Percentiles rank a stretch among this genome's conserved stretches.
phyloP scores from a whole-genome alignment of 2,113 vertebrate species.

The Pardalotus punctatus region DNA sequence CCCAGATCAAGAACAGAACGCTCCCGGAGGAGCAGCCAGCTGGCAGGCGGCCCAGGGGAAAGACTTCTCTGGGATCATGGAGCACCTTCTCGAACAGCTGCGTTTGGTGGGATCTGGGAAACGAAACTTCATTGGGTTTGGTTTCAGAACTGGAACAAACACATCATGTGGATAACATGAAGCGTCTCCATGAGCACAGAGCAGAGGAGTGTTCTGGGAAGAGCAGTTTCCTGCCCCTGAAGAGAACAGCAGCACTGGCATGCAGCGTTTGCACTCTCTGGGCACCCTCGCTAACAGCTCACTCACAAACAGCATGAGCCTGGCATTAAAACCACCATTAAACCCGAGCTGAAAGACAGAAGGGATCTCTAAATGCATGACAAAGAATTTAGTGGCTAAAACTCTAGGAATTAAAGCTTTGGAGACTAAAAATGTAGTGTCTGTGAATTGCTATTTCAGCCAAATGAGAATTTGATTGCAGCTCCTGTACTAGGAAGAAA shows the following conservation, averaged over 20 bases:
- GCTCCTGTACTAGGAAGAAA: neutral
- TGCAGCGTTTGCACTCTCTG: fast-evolving
- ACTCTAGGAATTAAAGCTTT: neutral
- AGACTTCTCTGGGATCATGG: neutral
- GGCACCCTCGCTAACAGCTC: neutral
- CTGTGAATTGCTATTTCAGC: neutral
- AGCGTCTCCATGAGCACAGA: fast-evolving
- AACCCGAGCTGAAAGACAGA: neutral
- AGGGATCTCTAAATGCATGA: neutral
- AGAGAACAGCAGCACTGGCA: fast-evolving
- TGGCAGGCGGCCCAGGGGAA: slow-evolving; percentile 36
- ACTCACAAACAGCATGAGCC: neutral
- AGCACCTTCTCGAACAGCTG: neutral
- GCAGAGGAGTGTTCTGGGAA: neutral
- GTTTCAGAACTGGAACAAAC: neutral
- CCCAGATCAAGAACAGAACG: slow-evolving; percentile 46
- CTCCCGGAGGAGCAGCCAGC: neutral
- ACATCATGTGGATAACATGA: fast-evolving
- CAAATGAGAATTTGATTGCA: neutral
- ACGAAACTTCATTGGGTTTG: fast-evolving
- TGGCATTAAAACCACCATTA: neutral
- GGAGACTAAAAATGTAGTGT: neutral
- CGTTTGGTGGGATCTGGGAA: neutral
- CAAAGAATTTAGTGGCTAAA: neutral
- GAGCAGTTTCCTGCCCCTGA: neutral